Evolutionary conservation across 2,797 vertebrate species (phyloP).

Genomic region (Todus mexicanus): DNA sequence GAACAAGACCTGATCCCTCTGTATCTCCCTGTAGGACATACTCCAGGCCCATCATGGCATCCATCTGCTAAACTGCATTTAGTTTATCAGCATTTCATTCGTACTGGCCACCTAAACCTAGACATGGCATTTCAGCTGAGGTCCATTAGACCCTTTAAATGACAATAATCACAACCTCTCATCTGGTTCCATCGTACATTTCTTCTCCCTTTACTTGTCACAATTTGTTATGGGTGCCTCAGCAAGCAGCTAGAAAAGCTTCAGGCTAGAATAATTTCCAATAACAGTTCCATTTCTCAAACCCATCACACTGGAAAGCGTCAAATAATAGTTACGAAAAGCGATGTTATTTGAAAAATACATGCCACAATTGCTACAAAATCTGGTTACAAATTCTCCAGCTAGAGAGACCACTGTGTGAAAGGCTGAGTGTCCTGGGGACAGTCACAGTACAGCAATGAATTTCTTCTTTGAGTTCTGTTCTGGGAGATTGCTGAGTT

Average conservation of each 20-base stretch:
- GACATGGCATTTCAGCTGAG: background rate
- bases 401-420: background rate
- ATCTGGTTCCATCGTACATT: background rate
- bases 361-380: background rate
- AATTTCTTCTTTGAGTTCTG: background rate
- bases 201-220: background rate
- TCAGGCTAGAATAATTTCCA: background rate
- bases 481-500: slow-evolving; percentile 18
- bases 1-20: background rate
- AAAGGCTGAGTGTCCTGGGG: slow-evolving; percentile 5
- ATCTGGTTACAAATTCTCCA: background rate
- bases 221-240: background rate
- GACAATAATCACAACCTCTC: background rate
- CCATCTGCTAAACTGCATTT: background rate
- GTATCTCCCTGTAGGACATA: background rate
- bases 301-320: background rate
- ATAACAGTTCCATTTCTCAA: background rate
- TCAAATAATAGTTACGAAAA: background rate
- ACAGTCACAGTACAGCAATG: background rate
- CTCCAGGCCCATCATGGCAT: background rate
- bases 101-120: background rate
- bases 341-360: background rate
- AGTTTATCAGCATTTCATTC: background rate
- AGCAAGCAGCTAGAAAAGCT: background rate
- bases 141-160: background rate